Evolutionary conservation across 1,140 invertebrate genomes (phyloP), one percentile per base, ranked within the genome.

Genomic region (Papilio polyxenes): DNA sequence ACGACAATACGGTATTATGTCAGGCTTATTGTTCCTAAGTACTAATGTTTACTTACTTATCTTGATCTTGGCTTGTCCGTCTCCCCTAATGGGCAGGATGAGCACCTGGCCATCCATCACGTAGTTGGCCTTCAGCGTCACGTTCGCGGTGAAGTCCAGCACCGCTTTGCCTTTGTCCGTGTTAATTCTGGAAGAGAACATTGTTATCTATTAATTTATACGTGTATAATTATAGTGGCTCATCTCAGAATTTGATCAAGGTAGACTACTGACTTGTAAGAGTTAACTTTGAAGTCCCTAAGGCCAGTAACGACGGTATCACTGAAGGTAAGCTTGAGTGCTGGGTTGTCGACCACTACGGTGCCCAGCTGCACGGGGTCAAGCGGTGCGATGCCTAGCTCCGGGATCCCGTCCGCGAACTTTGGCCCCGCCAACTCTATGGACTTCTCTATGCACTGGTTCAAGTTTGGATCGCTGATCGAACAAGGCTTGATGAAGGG

Each of bases 1-100:
- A n/a, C n/a, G n/a, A n/a, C n/a, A n/a, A n/a, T n/a, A n/a, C n/a
- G n/a, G n/a, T n/a, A n/a, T n/a, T n/a, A n/a, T n/a, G 59, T 81
- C 15, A 23, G 37, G n/a, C 49, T 65, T 48, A 49, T 81, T 49
- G n/a, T 69, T 82, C 31, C 11, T 11, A 11, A 31, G 23, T 31
- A 15, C 20, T 6, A 44, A 7, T 31, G 62, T 37, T 31, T 82
- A 95, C 94, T 96, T 90, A 96, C 96, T 92, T 83, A 96, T 95
- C 44, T 95, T 95, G 40, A 96, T 95, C 79, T 95, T 95, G 8
- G 95, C 95, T 44, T 94, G 92, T 53, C 96, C 96, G 51, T 94
- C 88, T 69, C 96, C 96, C 48, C 84, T 92, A 40, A 96, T 95
- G 0, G 96, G 96, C 11, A 96, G 86, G 40, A 96, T 89, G 23